phyloP scores from a whole-genome alignment of 2,888 invertebrate species.

The Agelastica alni region DNA sequence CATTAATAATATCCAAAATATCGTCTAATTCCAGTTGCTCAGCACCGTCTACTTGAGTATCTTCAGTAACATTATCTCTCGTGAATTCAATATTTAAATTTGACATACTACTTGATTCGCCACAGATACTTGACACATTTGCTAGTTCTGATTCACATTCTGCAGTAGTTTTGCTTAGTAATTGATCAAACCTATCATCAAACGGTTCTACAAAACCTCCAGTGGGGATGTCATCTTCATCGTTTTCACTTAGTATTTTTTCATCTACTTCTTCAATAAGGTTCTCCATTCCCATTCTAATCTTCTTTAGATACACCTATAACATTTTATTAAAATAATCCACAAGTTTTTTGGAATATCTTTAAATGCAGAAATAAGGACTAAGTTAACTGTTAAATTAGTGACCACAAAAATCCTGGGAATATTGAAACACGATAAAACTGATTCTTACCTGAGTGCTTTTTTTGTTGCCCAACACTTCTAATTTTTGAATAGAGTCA shows the following conservation, averaged over 20 bases:
- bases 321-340: conserved; percentile 34
- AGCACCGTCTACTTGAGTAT: background rate
- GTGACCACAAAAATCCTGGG: background rate
- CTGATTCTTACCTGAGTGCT: conserved; percentile 67
- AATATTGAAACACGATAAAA: background rate
- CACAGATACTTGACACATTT: conserved; percentile 39
- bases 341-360: background rate
- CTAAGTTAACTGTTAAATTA: too few species aligned
- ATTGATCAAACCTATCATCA: conserved; percentile 34
- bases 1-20: conserved; percentile 15
- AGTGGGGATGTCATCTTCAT: conserved; percentile 55
- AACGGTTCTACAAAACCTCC: conserved; percentile 61
- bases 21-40: conserved; percentile 16
- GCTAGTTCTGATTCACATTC: conserved; percentile 30
- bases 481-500: conserved; percentile 78
- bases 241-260: conserved; percentile 54
- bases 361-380: background rate
- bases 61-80: conserved; percentile 11
- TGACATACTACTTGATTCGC: conserved; percentile 11
- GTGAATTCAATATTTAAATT: conserved; percentile 12
- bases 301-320: conserved; percentile 69
- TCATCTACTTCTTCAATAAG: conserved; percentile 57
- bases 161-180: conserved; percentile 18
- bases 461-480: conserved; percentile 81
- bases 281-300: conserved; percentile 63